A percentile compares a stretch with the other conserved stretches of the same genome.
These are phyloP conservation scores for Bettongia penicillata DNA, from an alignment of 2,113 vertebrate species.

Conservation along the genomic window DNA sequence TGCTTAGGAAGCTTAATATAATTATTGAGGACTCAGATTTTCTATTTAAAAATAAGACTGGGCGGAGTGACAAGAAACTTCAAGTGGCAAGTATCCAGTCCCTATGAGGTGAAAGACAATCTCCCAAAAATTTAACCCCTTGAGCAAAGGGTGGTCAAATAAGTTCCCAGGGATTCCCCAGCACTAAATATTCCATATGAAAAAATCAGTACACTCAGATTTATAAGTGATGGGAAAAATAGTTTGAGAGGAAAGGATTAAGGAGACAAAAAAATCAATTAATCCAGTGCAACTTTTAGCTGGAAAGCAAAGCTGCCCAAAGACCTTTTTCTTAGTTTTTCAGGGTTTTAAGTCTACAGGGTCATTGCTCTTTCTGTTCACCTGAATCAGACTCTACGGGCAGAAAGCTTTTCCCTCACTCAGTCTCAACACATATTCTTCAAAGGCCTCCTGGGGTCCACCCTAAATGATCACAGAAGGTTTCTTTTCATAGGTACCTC, in stretches of 20 bases:
- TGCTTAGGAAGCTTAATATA: slow-evolving; percentile 73
- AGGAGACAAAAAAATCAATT: neutral
- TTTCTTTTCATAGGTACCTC: neutral
- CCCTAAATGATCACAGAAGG: neutral
- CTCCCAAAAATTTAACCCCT: slow-evolving; percentile 38
- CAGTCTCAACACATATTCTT: neutral
- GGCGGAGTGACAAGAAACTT: slow-evolving; percentile 60
- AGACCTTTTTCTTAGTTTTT: slow-evolving; percentile 1
- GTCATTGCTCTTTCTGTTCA: neutral
- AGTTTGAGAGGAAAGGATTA: neutral
- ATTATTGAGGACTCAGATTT: slow-evolving; percentile 74
- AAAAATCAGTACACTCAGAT: slow-evolving; percentile 33
- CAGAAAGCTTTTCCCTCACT: neutral
- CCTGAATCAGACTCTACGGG: neutral
- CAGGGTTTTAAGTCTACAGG: neutral
- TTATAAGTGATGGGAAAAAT: neutral
- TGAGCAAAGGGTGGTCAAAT: neutral
- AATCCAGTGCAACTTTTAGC: slow-evolving; percentile 9
- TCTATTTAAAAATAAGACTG: slow-evolving; percentile 77
- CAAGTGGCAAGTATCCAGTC: slow-evolving; percentile 42
- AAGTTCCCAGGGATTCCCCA: slow-evolving; percentile 24
- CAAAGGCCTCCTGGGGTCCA: neutral
- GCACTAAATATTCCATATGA: neutral
- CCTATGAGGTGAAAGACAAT: slow-evolving; percentile 9
- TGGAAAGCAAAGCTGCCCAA: slow-evolving; percentile 19